Percentiles rank a stretch among this genome's conserved stretches.
phyloP scores from a whole-genome alignment of 2,113 vertebrate genomes.

The Poeciliopsis turrubarensis region DNA sequence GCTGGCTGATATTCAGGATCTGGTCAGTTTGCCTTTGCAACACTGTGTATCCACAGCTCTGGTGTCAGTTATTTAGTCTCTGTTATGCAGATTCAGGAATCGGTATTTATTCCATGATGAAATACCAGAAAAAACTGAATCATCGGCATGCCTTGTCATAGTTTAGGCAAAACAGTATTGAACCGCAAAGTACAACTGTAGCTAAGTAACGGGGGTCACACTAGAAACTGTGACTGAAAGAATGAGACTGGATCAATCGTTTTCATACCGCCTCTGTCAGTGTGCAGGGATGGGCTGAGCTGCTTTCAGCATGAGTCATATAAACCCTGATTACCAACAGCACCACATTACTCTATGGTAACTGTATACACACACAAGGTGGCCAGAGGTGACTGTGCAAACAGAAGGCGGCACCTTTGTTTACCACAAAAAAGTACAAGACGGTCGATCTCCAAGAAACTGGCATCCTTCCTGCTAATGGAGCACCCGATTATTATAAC shows the following conservation, averaged over 20 bases:
- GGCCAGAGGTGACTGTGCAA: slow-evolving; percentile 35
- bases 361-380: slow-evolving; percentile 38
- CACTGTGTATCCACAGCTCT: not conserved
- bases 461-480: not conserved
- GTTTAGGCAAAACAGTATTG: slow-evolving; percentile 1
- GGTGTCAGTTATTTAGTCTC: not conserved
- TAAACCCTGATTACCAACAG: slow-evolving; percentile 36
- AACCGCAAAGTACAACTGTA: not conserved
- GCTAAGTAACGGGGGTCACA: slow-evolving; percentile 3
- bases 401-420: slow-evolving; percentile 13
- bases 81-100: not conserved
- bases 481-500: slow-evolving; percentile 33
- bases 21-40: slow-evolving; percentile 10
- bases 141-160: not conserved
- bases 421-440: slow-evolving; percentile 6
- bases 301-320: slow-evolving; percentile 56
- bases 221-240: not conserved
- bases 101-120: slow-evolving; percentile 7
- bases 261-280: not conserved
- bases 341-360: slow-evolving; percentile 41
- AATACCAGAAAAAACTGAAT: not conserved
- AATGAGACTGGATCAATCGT: not conserved
- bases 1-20: slow-evolving; percentile 21
- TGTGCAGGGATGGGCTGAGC: not conserved
- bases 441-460: not conserved